Base-by-base conservation (phyloP, 2,797 vertebrate genomes). In the Parotocinclus haroldoi region DNA sequence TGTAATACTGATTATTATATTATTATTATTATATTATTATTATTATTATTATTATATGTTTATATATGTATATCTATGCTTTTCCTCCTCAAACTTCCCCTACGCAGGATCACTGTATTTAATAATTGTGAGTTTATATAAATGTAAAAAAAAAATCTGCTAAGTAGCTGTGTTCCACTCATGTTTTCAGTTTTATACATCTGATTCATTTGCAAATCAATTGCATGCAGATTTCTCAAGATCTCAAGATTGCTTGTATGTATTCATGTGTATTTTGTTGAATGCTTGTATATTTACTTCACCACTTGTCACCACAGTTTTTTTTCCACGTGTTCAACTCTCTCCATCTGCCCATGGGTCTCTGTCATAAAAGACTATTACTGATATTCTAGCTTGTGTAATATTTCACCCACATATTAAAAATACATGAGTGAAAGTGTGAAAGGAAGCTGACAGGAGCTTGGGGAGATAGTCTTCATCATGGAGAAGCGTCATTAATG, bases 391-490 rank as follows among this genome's bases (percentile, higher is more conserved):
- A 73, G 65, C 59, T 70, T 72, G 50, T 72, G 74, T 77, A 71
- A 78, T 71, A 68, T 58, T 78, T 77, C 56, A 66, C 64, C 27
- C 69, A 39, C 64, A 69, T 37, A 58, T 78, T 69, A 73, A 73
- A 78, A 79, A 78, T 74, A 74, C 65, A 75, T 73, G 64, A 73
- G 58, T 57, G 45, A 61, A n/a, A 54, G 46, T 46, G 51, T 72
- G 58, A 62, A 27, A 71, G 56, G 53, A 68, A 57, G 56, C 56
- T 70, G 65, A 73, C 71, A 52, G 53, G 9, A 60, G 68, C 66
- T 54, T 64, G n/a, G 45, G 39, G 13, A n/a, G 36, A 54, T 52
- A 46, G 52, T 61, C 55, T 68, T 63, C 3, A 0, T 49, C 77
- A 66, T 63, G 68, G 46, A 60, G 49, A 18, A 60, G 56, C 48